Conservation (phyloP, 2,113 vertebrate genomes). For the Candoia aspera region DNA sequence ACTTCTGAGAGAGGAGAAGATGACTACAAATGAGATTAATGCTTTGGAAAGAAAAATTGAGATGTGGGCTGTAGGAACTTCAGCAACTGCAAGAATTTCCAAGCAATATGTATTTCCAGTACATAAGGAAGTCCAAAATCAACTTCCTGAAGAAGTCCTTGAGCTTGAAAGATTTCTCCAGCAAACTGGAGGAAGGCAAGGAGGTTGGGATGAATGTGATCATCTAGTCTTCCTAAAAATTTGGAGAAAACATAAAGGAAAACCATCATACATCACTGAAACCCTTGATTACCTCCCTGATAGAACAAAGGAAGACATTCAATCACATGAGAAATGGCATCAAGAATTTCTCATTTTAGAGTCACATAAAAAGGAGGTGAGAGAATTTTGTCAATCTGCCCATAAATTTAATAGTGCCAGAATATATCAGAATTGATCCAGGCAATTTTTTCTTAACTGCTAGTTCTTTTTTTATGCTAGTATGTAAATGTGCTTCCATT, state of each 20-base stretch:
- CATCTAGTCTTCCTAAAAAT: conserved; percentile 86
- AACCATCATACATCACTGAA: conserved; percentile 76
- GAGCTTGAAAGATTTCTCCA: conserved; percentile 87
- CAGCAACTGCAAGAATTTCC: conserved; percentile 59
- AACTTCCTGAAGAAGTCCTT: conserved; percentile 79
- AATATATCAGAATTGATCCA: background rate
- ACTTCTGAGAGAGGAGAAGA: conserved; percentile 86
- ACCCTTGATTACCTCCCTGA: conserved; percentile 79
- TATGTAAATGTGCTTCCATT: background rate
- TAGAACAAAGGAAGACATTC: conserved; percentile 81
- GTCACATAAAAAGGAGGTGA: conserved; percentile 88
- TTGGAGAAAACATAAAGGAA: conserved; percentile 83
- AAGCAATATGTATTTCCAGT: conserved; percentile 63
- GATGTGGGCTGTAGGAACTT: conserved; percentile 73
- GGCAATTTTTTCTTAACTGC: background rate
- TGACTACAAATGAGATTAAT: conserved; percentile 77
- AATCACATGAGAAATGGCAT: conserved; percentile 87
- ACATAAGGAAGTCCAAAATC: conserved; percentile 55
- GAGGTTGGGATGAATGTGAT: conserved; percentile 90
- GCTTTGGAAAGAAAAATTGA: conserved; percentile 87
- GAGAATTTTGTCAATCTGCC: conserved; percentile 33
- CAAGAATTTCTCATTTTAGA: conserved; percentile 82
- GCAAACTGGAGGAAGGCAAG: conserved; percentile 81
- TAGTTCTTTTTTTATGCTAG: background rate
- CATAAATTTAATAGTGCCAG: background rate